Conservation (phyloP, 1,140 invertebrate genomes). For the Diorhabda carinulata region DNA sequence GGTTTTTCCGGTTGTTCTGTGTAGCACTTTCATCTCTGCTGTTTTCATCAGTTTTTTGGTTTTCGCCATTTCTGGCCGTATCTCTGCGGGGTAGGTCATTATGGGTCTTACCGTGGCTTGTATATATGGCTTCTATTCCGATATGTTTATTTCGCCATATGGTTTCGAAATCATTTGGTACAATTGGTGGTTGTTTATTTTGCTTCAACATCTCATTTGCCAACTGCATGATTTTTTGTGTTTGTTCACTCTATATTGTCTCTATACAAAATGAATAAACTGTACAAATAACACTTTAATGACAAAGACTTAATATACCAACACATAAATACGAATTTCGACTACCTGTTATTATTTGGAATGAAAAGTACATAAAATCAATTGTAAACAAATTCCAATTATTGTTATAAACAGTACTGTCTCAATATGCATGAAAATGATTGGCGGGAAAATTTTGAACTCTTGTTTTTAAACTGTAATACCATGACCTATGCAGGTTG, state of each 20-base stretch:
- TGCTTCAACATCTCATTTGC: not conserved
- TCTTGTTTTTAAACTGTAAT: too few relatives aligned
- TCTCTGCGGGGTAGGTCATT: too few relatives aligned
- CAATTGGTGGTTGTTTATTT: not conserved
- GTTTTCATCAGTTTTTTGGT: too few relatives aligned
- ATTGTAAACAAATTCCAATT: not conserved
- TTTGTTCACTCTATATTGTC: not conserved
- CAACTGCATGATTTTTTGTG: not conserved
- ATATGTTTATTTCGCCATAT: too few relatives aligned
- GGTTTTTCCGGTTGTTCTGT: too few relatives aligned
- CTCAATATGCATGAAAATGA: too few relatives aligned
- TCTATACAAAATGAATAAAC: not conserved
- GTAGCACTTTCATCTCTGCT: too few relatives aligned
- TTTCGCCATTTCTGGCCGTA: too few relatives aligned
- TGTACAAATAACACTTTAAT: not conserved
- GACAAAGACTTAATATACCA: not conserved
- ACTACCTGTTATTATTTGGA: not conserved
- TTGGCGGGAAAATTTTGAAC: too few relatives aligned
- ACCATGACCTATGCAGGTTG: not conserved
- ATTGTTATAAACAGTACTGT: not conserved
- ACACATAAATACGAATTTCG: not conserved
- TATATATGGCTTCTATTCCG: too few relatives aligned
- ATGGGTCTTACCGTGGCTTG: too few relatives aligned
- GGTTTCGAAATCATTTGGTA: not conserved
- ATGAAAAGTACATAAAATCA: not conserved